Base-by-base conservation (phyloP, 1,140 invertebrate genomes). In the Caerostris extrusa region DNA sequence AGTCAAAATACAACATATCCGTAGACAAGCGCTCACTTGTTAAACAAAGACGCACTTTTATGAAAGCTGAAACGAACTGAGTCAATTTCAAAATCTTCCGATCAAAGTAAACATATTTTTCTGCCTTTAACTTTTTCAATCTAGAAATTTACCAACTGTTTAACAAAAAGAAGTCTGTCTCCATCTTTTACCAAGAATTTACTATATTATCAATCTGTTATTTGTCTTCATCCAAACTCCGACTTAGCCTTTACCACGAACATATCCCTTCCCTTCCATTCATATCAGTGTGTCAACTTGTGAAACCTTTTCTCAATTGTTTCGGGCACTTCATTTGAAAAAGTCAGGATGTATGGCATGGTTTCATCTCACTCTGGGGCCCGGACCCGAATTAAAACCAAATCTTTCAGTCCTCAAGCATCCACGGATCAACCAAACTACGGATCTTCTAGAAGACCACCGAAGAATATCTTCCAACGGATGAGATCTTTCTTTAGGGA, bases 61-160 rank as follows among this genome's bases (percentile, higher is more conserved):
- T 71, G 56, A 57, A 58, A 87, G 34, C 58, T 87, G 56, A 58
- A 56, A 85, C 8, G 55, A 71, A 55, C 91, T 87, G 50, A 1
- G 64, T 85, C 83, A 14, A 85, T 83, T 61, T 85, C 12, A 67
- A 91, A 81, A 60, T 19, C 34, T 90, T 81, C 50, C 10, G 17
- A 91, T 91, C 90, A 91, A 91, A 91, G 90, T 91, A 91, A 85
- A 82, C n/a, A 77, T 57, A 53, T 90, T 87, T n/a, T 87, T 89
- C 55, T 89, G 87, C 50, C 61, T 89, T 91, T 77, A 71, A 71
- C 64, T 56, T 17, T 57, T 17, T 57, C 82, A 55, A 56, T 34
- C 61, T 55, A 53, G n/a, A n/a, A 90, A 71, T 90, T 56, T 71
- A 17, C 8, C 34, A 3, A 10, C 5, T 53, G 10, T 17, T 12